phyloP scores from a whole-genome alignment of 1,140 invertebrate genomes.

The Ctenoplectra terminalis region DNA sequence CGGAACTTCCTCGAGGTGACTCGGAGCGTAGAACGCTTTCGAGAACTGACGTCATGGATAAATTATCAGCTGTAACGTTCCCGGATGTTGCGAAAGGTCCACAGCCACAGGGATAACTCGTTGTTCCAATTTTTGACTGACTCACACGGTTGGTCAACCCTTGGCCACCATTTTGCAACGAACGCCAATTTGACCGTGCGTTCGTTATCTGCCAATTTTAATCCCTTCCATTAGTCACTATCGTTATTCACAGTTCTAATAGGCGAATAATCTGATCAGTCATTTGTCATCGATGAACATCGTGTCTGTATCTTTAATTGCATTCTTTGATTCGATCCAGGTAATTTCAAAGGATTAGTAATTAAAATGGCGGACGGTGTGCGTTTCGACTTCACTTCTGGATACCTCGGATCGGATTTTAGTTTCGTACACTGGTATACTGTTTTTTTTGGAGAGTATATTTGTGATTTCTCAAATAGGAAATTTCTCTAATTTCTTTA shows the following conservation, averaged over 20 bases:
- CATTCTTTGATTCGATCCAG: no score
- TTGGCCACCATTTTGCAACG: neutral
- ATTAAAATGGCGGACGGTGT: no score
- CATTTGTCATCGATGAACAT: neutral
- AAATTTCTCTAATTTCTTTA: no score
- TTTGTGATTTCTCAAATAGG: no score
- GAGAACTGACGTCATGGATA: slow-evolving; percentile 37
- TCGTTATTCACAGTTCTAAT: neutral
- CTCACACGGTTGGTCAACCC: neutral
- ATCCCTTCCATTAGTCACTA: neutral
- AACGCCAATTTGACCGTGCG: neutral
- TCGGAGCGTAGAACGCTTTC: neutral
- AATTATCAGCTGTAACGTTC: slow-evolving; percentile 23
- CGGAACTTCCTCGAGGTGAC: slow-evolving; percentile 26
- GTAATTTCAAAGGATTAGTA: no score
- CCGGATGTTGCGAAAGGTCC: slow-evolving; percentile 47
- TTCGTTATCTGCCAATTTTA: neutral
- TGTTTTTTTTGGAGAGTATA: no score
- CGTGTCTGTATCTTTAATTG: no score
- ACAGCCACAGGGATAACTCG: neutral
- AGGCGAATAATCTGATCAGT: neutral
- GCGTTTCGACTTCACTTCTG: no score
- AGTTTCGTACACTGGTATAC: no score
- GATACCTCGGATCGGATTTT: no score
- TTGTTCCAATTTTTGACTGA: slow-evolving; percentile 9